Base-by-base conservation (phyloP, 2,797 vertebrate species). In the Mionectes olivaceus region DNA sequence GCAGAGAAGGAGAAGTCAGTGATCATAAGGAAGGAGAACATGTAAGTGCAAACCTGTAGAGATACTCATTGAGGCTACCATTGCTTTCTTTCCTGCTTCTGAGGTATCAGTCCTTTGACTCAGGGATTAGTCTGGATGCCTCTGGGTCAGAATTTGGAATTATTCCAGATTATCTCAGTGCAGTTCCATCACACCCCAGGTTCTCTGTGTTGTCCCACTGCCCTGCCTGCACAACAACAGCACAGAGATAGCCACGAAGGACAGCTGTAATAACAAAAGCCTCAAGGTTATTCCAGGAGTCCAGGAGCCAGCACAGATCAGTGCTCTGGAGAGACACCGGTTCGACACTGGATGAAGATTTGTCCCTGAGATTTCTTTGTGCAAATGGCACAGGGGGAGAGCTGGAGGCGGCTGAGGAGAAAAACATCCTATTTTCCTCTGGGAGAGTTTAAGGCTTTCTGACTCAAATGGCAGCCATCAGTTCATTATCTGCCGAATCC, bases 191-290 rank as follows among this genome's bases (percentile, higher is more conserved):
- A 67, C 46, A 83, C 37, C 41, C 60, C 43, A 32, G 8, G 64
- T 90, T 76, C 76, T 83, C 73, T 63, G 64, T 35, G 87, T 15
- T 79, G 63, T 87, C 53, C 49, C 55, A 13, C 47, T 83, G 63
- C 37, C 65, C 59, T 70, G 69, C 63, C 73, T 88, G 68, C 59
- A 23, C 59, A 86, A 22, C 52, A 73, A 60, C 55, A 83, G 81
- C 77, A 43, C 64, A 73, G 39, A 78, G 89, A 64, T 13, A 90
- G 52, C 44, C 83, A 53, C 82, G 70, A 79, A 94, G 83, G 47
- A 28, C 76, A 93, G 70, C 87, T 95, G 70, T 76, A 84, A 90
- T 56, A 96, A 91, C 50, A 89, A 79, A 90, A 93, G 23, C 35
- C 52, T 79, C 70, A 27, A 53, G 68, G 60, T 68, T 93, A 46